Evolutionary conservation across 2,888 invertebrate genomes (phyloP).

Genomic region (Lasioglossum zephyrum): DNA sequence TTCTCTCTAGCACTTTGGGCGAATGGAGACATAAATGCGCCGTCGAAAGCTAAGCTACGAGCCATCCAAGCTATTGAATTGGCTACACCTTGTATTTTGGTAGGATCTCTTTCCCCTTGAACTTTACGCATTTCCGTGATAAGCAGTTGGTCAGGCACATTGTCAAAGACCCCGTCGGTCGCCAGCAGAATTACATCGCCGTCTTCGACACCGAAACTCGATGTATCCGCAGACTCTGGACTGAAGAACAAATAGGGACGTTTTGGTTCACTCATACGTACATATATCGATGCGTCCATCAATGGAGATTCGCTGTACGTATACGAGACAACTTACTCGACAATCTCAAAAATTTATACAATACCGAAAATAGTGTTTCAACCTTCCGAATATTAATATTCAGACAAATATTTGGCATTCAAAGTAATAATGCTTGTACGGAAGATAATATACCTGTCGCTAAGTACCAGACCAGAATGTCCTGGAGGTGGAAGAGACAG

Average conservation of each 20-base stretch:
- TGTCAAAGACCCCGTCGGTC: conserved; percentile 99
- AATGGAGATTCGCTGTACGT: background rate
- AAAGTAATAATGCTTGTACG: background rate
- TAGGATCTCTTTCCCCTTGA: conserved; percentile 90
- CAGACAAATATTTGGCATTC: background rate
- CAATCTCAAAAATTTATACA: background rate
- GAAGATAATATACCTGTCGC: conserved; percentile 89
- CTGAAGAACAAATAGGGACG: conserved; percentile 84
- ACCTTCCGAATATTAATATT: background rate
- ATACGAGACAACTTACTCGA: background rate
- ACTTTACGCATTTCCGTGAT: conserved; percentile 92
- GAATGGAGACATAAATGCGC: conserved; percentile 97
- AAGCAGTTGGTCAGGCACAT: conserved; percentile 96
- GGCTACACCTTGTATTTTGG: conserved; percentile 94
- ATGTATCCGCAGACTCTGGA: conserved; percentile 95
- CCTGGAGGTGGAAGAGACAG: conserved; percentile 97
- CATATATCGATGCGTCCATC: background rate
- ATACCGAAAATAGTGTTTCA: background rate
- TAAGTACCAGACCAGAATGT: conserved; percentile 93
- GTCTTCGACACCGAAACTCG: conserved; percentile 94
- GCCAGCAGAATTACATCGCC: conserved; percentile 98
- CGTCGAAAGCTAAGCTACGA: conserved; percentile 96
- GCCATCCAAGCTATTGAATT: conserved; percentile 98
- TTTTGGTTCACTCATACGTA: background rate
- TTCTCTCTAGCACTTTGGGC: conserved; percentile 96